These are phyloP conservation scores for Bambusicola thoracicus DNA, from an alignment of 2,113 vertebrate species.

Conservation along the genomic window DNA sequence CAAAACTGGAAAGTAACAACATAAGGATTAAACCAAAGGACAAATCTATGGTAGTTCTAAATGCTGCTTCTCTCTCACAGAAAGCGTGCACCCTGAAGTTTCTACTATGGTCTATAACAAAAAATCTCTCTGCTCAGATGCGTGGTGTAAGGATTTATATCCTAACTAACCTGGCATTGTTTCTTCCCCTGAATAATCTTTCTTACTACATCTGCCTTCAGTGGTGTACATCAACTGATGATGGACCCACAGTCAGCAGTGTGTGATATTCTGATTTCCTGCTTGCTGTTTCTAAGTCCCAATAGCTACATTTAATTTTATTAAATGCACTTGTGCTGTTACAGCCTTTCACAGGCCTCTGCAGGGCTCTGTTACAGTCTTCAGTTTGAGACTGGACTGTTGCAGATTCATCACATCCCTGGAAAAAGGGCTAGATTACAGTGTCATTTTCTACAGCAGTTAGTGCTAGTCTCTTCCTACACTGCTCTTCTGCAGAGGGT, in stretches of 20 bases:
- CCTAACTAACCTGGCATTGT: fast-evolving
- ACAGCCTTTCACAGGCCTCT: background rate
- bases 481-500: background rate
- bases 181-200: background rate
- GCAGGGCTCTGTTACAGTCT: constrained; percentile 6
- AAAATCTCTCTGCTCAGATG: background rate
- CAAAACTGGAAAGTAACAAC: background rate
- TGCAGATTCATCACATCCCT: background rate
- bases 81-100: background rate
- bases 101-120: background rate
- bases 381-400: background rate
- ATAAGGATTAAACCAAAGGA: background rate
- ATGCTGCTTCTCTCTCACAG: background rate
- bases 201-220: background rate
- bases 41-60: background rate
- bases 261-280: background rate
- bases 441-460: background rate
- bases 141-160: background rate
- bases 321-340: background rate
- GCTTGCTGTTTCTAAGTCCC: background rate
- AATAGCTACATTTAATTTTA: constrained; percentile 14
- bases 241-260: background rate
- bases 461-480: background rate
- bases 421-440: constrained; percentile 11
- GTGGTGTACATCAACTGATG: fast-evolving